These are phyloP conservation scores for Umimayanthus kanabou DNA, from an alignment of 92 coral and sea anemone species.

Conservation along the genomic window DNA sequence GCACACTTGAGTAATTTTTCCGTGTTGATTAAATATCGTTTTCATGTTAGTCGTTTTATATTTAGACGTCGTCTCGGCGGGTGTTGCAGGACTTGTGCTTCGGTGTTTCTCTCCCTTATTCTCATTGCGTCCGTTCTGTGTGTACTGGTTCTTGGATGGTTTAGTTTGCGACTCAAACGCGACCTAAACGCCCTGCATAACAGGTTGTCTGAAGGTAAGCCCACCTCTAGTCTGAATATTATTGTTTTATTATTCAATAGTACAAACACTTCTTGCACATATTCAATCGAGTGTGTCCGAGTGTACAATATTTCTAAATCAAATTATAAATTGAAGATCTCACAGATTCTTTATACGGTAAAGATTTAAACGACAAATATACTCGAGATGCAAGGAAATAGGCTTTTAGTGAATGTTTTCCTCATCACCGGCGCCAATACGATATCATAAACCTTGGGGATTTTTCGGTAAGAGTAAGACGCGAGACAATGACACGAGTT, in stretches of 20 bases:
- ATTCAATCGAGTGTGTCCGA: constrained; percentile 33
- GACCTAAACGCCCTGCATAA: constrained; percentile 74
- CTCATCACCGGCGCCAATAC: not conserved
- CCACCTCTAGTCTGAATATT: not conserved
- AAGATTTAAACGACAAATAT: not conserved
- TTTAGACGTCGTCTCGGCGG: constrained; percentile 66
- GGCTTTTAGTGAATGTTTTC: not conserved
- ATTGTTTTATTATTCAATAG: constrained; percentile 4
- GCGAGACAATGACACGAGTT: not conserved
- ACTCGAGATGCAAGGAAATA: not conserved
- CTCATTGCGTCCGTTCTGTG: constrained; percentile 84
- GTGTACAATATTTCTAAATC: constrained; percentile 28
- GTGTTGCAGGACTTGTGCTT: constrained; percentile 88
- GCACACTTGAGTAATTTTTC: constrained; percentile 31
- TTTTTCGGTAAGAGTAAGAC: not conserved
- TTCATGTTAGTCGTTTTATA: constrained; percentile 42
- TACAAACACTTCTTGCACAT: constrained; percentile 8
- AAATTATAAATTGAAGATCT: not conserved
- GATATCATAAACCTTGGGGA: not conserved
- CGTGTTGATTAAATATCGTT: not conserved
- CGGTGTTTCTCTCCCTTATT: constrained; percentile 74
- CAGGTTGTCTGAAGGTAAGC: constrained; percentile 82
- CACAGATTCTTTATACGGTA: not conserved
- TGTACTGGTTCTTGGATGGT: constrained; percentile 89
- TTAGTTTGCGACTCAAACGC: constrained; percentile 81